Conservation (phyloP, 2,797 vertebrate species). For the Synaphobranchus kaupii region DNA sequence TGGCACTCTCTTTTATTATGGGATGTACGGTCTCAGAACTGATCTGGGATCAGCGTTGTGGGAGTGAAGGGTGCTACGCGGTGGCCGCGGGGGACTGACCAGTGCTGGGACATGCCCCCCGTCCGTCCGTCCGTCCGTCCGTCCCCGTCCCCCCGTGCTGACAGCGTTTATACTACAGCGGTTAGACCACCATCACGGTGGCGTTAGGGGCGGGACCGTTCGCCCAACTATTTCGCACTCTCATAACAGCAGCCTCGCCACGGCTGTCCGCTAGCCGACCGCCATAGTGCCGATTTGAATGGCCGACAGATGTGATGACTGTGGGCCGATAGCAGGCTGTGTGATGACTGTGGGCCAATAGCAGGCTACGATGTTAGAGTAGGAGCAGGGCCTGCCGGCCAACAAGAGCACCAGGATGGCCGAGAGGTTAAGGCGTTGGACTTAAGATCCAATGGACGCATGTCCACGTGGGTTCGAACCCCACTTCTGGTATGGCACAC, state of each 20-base stretch:
- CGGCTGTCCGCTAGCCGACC: too few relatives aligned
- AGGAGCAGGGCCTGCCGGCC: too few relatives aligned
- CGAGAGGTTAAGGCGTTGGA: background rate
- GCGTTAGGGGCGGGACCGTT: background rate
- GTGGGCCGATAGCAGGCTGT: too few relatives aligned
- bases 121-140: too few relatives aligned
- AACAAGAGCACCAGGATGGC: background rate
- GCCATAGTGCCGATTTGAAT: too few relatives aligned
- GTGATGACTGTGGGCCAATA: too few relatives aligned
- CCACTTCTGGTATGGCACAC: background rate
- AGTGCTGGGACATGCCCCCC: background rate
- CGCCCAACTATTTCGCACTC: too few relatives aligned
- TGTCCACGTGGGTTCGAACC: background rate
- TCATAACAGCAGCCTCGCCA: too few relatives aligned
- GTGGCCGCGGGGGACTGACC: background rate
- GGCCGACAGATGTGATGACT: too few relatives aligned
- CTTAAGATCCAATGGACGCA: background rate
- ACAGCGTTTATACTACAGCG: background rate
- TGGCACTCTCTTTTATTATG: background rate
- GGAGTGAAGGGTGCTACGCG: constrained; percentile 8
- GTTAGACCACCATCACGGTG: background rate
- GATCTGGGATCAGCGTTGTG: constrained; percentile 14
- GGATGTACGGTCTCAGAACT: background rate
- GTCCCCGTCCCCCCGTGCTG: too few relatives aligned
- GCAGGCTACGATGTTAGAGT: too few relatives aligned